Base-by-base conservation (phyloP, 23 tunicate species). In the Halocynthia aurantium region DNA sequence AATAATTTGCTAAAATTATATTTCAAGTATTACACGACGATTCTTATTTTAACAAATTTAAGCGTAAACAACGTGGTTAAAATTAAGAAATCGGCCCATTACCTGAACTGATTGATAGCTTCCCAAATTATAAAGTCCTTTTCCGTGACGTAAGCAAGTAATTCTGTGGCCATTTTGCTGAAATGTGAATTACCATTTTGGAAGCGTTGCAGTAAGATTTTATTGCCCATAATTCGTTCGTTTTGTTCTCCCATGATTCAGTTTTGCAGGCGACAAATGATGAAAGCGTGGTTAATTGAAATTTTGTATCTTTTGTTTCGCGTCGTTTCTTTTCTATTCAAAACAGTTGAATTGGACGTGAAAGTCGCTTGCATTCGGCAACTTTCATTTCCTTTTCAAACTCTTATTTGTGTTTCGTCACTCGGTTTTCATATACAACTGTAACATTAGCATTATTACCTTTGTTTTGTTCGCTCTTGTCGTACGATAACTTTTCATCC, bases 321-420 rank as follows among this genome's bases (percentile, higher is more conserved):
- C 70, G 19, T 49, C 31, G 70, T 65, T 65, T 11, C 70, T 20
- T 11, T 15, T 15, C 9, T 5, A 15, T 8, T 49, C 70, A 40
- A 65, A 65, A 65, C 70, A 65, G 44, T 31, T 31, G 44, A 31
- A 31, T 31, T 31, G 1, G 44, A 31, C 70, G 13, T 0, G 70
- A 49, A 65, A 20, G 70, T 20, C 70, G 31, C 70, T 65, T 49
- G 70, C 70, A 65, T 49, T 20, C 70, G 31, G 31, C 31, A 65
- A 10, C 70, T 65, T 31, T 13, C 19, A 15, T 65, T 65, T 65
- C 70, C 70, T 65, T 40, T 65, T 6, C 31, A 6, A 65, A 65
- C 50, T 65, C 19, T 9, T 65, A 15, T 65, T 65, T 65, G 70
- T 65, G 31, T 65, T 65, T 65, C 70, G 70, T 65, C 70, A 20